Conservation (phyloP, 2,888 invertebrate genomes). For the Trissoscelio sp. region DNA sequence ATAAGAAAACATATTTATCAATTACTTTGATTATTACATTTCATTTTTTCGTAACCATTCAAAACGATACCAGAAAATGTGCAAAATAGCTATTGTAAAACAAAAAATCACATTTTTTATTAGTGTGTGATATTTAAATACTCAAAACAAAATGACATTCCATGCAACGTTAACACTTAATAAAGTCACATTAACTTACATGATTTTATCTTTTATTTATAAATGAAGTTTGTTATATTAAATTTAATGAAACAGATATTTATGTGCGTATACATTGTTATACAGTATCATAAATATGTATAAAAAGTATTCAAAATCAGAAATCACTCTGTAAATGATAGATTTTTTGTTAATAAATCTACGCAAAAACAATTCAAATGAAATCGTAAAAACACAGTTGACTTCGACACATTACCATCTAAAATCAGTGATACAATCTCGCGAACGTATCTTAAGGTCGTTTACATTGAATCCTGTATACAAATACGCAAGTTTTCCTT, state of each 20-base stretch:
- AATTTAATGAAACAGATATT: constrained; percentile 18
- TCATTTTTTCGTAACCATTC: too few species aligned
- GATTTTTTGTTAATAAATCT: constrained; percentile 4
- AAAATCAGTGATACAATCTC: constrained; percentile 40
- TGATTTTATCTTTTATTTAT: constrained; percentile 34
- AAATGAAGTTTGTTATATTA: constrained; percentile 3
- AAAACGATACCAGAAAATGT: neutral
- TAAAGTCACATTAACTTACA: constrained; percentile 50
- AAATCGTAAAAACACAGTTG: neutral
- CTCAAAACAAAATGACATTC: constrained; percentile 40
- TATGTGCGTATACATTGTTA: constrained; percentile 8
- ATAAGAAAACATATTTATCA: neutral
- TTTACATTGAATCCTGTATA: constrained; percentile 48
- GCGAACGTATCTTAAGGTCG: constrained; percentile 14
- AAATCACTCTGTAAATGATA: constrained; percentile 59
- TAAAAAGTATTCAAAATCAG: constrained; percentile 38
- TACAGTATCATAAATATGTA: constrained; percentile 28
- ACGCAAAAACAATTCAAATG: neutral
- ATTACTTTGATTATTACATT: neutral
- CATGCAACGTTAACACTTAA: constrained; percentile 48
- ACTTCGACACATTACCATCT: constrained; percentile 47
- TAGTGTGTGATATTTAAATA: constrained; percentile 38
- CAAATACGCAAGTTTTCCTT: constrained; percentile 60
- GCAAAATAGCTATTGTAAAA: neutral
- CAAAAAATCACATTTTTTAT: neutral